Base-by-base conservation (phyloP, 2,113 vertebrate species). In the Carassius gibelio region DNA sequence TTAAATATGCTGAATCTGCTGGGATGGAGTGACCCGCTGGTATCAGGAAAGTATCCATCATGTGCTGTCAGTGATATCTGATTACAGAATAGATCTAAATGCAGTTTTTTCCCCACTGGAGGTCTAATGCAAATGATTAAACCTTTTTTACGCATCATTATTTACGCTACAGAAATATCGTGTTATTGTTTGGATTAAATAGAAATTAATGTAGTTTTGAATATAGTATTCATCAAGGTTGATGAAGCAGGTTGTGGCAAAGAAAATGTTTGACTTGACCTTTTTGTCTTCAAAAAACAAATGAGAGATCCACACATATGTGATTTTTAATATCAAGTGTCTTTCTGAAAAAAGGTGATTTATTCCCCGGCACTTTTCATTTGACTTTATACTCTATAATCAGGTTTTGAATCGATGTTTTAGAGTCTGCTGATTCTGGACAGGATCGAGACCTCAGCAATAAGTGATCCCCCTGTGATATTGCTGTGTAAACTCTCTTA, bases 1-100 rank as follows among this genome's bases (percentile, higher is more conserved):
- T 89, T 89, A 88, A 86, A 89, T 82, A 86, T 88, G 88, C 89
- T 89, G 87, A 87, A 76, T 77, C 66, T 87, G 85, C 84, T 85
- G 75, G 83, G 77, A 78, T 86, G 23, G 64, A 84, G 52, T 84
- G 71, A 82, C 87, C 85, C n/a, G 48, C 64, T 42, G 75, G 82
- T 77, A 84, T 77, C 69, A 81, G 85, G 62, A 61, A 86, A 57
- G 85, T 77, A 86, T 86, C 80, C 79, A 86, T 84, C 82, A 88
- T 79, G 13, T 81, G 85, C 85, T 82, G 81, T 81, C 84, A 81
- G 85, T 76, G 34, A 88, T 62, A 78, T 75, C 83, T 84, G 15
- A n/a, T 81, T 83, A 57, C 72, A 50, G 84, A 79, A 86, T 64
- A 79, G 42, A 74, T 85, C 87, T 61, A 64, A 72, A 75, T 83